A percentile compares a stretch with the other conserved stretches of the same genome.
Evolutionary conservation across 2,888 invertebrate species (phyloP).

Genomic region (Xylocampa areola): DNA sequence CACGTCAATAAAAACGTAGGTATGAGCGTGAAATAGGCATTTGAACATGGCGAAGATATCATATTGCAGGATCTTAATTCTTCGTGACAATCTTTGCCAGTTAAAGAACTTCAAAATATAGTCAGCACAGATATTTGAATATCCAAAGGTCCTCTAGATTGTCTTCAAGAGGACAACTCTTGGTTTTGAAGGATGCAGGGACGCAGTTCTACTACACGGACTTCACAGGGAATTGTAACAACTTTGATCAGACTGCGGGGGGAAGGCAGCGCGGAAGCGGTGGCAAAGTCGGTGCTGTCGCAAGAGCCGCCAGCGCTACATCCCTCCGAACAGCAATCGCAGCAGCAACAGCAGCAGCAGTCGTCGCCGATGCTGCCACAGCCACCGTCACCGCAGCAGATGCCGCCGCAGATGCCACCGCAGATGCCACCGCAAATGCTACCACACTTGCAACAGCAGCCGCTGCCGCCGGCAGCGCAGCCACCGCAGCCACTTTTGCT

Average conservation of each 20-base stretch:
- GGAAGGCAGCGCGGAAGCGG: conserved; percentile 1
- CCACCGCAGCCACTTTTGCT: too few species aligned
- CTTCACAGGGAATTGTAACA: background rate
- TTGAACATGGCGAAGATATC: too few species aligned
- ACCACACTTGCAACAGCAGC: too few species aligned
- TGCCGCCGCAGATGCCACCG: background rate
- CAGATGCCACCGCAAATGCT: background rate
- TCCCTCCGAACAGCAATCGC: background rate
- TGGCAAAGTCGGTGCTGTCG: background rate
- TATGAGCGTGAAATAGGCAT: too few species aligned
- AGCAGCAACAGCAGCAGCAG: conserved; percentile 3
- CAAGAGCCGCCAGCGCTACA: background rate
- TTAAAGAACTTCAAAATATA: background rate
- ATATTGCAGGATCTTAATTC: too few species aligned
- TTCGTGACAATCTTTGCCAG: background rate
- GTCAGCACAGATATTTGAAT: too few species aligned
- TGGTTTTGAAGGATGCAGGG: conserved; percentile 29
- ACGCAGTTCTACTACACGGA: conserved; percentile 11
- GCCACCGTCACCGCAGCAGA: background rate
- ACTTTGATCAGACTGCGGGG: conserved; percentile 20
- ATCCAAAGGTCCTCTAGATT: too few species aligned
- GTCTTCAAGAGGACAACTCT: background rate
- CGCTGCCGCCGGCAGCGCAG: too few species aligned
- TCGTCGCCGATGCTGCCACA: background rate
- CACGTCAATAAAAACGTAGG: too few species aligned